A percentile compares a stretch with the other conserved stretches of the same genome.
Evolutionary conservation across 1,140 invertebrate genomes (phyloP).

Genomic region (Gyrodactylus salaris): DNA sequence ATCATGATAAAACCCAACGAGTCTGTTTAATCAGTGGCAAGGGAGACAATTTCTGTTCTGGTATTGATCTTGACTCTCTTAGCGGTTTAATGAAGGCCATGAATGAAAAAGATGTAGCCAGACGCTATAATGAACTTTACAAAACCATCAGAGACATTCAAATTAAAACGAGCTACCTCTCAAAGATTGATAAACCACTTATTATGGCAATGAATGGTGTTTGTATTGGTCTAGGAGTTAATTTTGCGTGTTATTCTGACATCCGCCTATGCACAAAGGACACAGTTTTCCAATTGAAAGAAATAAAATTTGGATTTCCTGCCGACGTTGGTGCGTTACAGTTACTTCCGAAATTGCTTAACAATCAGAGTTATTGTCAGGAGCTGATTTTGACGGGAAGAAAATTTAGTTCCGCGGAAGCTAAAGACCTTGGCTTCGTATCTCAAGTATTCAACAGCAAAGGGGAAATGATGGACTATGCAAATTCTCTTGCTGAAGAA

Average conservation of each 20-base stretch:
- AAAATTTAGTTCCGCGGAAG: slow-evolving; percentile 44
- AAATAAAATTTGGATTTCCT: slow-evolving; percentile 36
- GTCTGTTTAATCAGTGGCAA: not conserved
- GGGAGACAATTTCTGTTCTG: not conserved
- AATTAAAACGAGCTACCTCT: not conserved
- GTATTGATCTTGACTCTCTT: not conserved
- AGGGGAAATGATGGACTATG: slow-evolving; percentile 30
- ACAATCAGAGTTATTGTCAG: slow-evolving; percentile 44
- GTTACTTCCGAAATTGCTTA: slow-evolving; percentile 58
- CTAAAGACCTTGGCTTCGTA: slow-evolving; percentile 21
- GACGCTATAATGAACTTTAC: not conserved
- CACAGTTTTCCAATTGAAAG: slow-evolving; percentile 12
- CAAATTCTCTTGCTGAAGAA: slow-evolving; percentile 31
- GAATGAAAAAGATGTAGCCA: not conserved
- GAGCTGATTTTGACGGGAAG: slow-evolving; percentile 55
- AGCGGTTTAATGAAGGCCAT: not conserved
- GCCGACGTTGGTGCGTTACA: slow-evolving; percentile 76
- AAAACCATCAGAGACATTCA: not conserved
- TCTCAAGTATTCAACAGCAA: slow-evolving; percentile 33
- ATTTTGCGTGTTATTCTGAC: not conserved
- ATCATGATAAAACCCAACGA: not conserved
- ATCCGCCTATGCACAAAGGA: not conserved
- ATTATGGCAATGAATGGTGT: not conserved
- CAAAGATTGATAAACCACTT: not conserved
- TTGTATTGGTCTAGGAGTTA: not conserved